Base-by-base conservation (phyloP, 1,140 invertebrate genomes). In the Planococcus citri region DNA sequence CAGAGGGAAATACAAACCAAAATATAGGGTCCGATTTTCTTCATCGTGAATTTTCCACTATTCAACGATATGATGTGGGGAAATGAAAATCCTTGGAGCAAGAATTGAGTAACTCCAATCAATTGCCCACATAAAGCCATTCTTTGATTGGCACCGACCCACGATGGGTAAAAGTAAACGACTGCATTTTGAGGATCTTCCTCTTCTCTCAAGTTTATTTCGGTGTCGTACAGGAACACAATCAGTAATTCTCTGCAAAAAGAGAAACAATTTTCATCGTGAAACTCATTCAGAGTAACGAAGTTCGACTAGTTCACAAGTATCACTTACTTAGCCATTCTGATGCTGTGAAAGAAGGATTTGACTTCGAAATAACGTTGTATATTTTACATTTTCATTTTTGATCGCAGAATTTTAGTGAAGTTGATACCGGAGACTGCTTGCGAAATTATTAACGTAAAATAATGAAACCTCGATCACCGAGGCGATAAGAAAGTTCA, bases 141-240 rank as follows among this genome's bases (percentile, higher is more conserved):
- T 75, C 88, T 84, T 76, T 91, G 88, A 3, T 87, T 85, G 71
- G 88, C 87, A 0, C 87, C 90, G 10, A 92, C 90, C 88, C 90
- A 92, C 33, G 85, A 84, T 1, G 91, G 91, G 79, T 92, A 88
- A 78, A 92, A 94, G 76, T 92, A 94, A n/a, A 92, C 79, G 68
- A 94, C 87, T 20, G 90, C 89, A 67, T 89, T 84, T 68, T 87
- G 86, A n/a, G 89, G 89, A 79, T 94, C 90, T 78, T 92, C 90
- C 72, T 88, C 88, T 77, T 92, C 90, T 38, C 83, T 82, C 73
- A 84, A 82, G 76, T 89, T 87, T 74, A 83, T 83, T 75, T 86
- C 80, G n/a, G 86, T 88, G 79, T 92, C 90, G 73, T 92, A 94
- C 61, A 92, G 83, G 80, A 93, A 92, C 70, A 92, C 86, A 79